Evolutionary conservation across 2,797 vertebrate genomes (phyloP).

Genomic region (Pangasius djambal): DNA sequence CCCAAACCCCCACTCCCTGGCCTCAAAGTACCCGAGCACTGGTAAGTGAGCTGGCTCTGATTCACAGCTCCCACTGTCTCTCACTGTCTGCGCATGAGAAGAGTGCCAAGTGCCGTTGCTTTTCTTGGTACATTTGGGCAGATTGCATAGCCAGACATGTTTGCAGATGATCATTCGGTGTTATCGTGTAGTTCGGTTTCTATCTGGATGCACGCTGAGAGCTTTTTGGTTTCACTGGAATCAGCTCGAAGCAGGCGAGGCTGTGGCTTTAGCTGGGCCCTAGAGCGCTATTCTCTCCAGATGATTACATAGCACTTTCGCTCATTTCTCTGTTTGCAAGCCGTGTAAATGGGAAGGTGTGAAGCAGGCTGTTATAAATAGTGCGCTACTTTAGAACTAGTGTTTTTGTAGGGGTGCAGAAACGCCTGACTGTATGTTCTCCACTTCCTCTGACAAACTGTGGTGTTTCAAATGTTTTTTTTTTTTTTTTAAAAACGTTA

Average conservation of each 20-base stretch:
- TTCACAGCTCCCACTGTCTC: neutral
- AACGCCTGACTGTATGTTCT: neutral
- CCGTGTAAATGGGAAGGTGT: conserved; percentile 50
- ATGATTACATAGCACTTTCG: conserved; percentile 19
- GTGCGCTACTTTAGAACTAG: conserved; percentile 29
- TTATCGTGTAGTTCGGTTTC: neutral
- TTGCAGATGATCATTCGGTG: neutral
- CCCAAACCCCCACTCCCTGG: conserved; percentile 85
- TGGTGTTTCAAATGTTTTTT: neutral
- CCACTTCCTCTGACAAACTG: conserved; percentile 39
- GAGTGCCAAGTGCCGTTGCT: neutral
- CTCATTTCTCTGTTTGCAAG: conserved; percentile 23
- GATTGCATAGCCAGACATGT: conserved; percentile 6
- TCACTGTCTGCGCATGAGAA: neutral
- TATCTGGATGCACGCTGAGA: neutral
- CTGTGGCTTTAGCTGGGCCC: neutral
- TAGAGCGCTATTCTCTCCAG: conserved; percentile 8
- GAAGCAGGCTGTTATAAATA: conserved; percentile 53
- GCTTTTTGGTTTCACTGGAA: neutral
- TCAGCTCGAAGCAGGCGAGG: neutral
- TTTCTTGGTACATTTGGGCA: neutral
- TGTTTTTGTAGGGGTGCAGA: conserved; percentile 29
- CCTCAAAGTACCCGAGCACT: conserved; percentile 83
- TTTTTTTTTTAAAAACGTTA: conserved; percentile 27
- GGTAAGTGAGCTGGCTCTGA: conserved; percentile 60